phyloP scores from a whole-genome alignment of 2,888 invertebrate genomes.

The Sisyra nigra region DNA sequence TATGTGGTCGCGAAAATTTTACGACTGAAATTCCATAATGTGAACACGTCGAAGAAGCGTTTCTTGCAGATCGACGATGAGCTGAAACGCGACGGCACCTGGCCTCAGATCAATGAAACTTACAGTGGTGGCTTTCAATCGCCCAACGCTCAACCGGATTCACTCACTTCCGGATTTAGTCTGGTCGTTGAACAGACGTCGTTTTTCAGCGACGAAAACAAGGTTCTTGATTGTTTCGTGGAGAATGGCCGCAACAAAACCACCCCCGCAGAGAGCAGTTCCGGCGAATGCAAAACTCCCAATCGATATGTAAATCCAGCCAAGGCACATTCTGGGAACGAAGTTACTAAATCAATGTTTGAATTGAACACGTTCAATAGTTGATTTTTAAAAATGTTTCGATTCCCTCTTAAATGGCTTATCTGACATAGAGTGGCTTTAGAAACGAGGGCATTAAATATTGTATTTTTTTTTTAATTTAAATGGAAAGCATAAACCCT shows the following conservation, averaged over 20 bases:
- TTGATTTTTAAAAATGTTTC: conserved; percentile 5
- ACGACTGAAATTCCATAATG: conserved; percentile 29
- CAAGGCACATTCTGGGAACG: not conserved
- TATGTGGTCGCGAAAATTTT: conserved; percentile 35
- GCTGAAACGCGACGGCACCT: conserved; percentile 32
- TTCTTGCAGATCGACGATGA: conserved; percentile 39
- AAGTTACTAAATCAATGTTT: conserved; percentile 5
- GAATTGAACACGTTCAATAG: conserved; percentile 6
- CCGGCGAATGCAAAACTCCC: not conserved
- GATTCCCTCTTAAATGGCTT: conserved; percentile 1
- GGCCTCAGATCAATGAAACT: conserved; percentile 32
- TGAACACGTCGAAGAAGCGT: conserved; percentile 34
- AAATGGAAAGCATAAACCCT: no score
- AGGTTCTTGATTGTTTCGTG: conserved; percentile 31
- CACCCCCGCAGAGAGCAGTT: not conserved
- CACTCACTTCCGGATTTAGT: conserved; percentile 33
- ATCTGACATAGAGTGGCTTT: no score
- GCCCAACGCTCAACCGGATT: conserved; percentile 28
- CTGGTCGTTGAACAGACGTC: conserved; percentile 20
- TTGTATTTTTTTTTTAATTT: no score
- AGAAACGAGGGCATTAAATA: no score
- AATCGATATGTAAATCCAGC: not conserved
- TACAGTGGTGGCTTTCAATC: not conserved
- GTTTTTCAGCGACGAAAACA: conserved; percentile 22
- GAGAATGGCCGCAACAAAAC: conserved; percentile 12